These are phyloP conservation scores for Tragelaphus strepsiceros DNA, from an alignment of 2,113 vertebrate genomes.

Conservation along the genomic window DNA sequence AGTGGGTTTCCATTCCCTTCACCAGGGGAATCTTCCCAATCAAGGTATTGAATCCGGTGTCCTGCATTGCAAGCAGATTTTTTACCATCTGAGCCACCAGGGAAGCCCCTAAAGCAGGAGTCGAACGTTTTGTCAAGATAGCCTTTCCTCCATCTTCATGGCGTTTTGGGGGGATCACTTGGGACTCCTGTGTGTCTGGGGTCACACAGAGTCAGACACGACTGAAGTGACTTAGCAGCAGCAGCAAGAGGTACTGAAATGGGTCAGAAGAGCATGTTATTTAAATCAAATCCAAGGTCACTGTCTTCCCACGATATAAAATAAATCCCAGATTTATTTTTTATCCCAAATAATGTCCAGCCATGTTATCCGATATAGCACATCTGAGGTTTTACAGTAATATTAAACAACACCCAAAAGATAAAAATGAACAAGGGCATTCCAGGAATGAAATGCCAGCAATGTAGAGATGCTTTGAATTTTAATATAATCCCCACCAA, in stretches of 20 bases:
- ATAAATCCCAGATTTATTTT: not conserved
- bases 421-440: constrained; percentile 2
- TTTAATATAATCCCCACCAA: constrained; percentile 10
- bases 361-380: not conserved
- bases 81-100: not conserved
- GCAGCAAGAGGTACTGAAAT: not conserved
- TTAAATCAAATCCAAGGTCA: not conserved
- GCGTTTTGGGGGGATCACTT: not conserved
- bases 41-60: accelerated
- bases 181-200: not conserved
- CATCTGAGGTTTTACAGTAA: not conserved
- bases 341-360: not conserved
- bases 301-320: not conserved
- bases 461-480: not conserved
- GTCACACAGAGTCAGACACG: too few relatives aligned
- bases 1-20: not conserved
- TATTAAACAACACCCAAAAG: not conserved
- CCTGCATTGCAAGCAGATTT: not conserved
- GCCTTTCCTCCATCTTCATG: not conserved
- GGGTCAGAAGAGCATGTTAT: not conserved
- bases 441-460: not conserved
- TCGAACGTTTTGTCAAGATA: not conserved
- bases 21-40: not conserved
- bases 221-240: too few relatives aligned
- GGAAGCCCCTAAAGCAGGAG: not conserved